Percentiles rank a stretch among this genome's conserved stretches.
Evolutionary conservation across 2,888 invertebrate species (phyloP).

Genomic region (Ennomos fuscantarius): DNA sequence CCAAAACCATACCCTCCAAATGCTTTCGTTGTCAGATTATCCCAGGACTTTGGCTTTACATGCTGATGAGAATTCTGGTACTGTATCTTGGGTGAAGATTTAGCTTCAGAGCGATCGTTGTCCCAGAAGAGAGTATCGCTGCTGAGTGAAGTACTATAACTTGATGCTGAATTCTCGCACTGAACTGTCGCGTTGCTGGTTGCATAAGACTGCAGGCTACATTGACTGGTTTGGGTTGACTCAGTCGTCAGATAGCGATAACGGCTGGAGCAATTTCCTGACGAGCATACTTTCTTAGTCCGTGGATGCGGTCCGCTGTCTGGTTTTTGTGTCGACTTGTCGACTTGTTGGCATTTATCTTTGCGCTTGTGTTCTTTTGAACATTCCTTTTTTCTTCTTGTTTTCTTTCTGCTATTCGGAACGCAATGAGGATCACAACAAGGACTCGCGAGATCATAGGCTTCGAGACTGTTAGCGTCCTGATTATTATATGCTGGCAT

Average conservation of each 20-base stretch:
- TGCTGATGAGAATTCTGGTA: slow-evolving; percentile 78
- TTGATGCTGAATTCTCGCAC: slow-evolving; percentile 90
- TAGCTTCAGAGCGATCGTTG: slow-evolving; percentile 74
- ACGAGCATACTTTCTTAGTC: slow-evolving; percentile 71
- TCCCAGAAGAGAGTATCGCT: slow-evolving; percentile 96
- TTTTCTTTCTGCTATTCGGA: slow-evolving; percentile 85
- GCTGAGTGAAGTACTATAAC: slow-evolving; percentile 93
- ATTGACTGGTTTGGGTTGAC: slow-evolving; percentile 90
- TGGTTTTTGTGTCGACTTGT: slow-evolving; percentile 76
- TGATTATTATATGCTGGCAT: slow-evolving; percentile 86
- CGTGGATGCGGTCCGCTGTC: slow-evolving; percentile 78
- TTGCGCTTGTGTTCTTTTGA: slow-evolving; percentile 87
- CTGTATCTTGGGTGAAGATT: slow-evolving; percentile 78
- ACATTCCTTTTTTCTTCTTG: slow-evolving; percentile 84
- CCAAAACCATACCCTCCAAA: slow-evolving; percentile 95
- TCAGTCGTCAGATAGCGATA: slow-evolving; percentile 88
- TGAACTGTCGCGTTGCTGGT: slow-evolving; percentile 89
- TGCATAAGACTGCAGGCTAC: slow-evolving; percentile 93
- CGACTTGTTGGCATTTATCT: slow-evolving; percentile 84
- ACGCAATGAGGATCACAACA: slow-evolving; percentile 95
- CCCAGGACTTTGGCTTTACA: slow-evolving; percentile 95
- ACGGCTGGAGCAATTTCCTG: slow-evolving; percentile 72
- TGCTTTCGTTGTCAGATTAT: slow-evolving; percentile 93
- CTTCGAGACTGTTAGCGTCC: slow-evolving; percentile 92
- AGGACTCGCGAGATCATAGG: slow-evolving; percentile 94